Evolutionary conservation across 2,113 vertebrate species (phyloP).

Genomic region (Tapirus terrestris): DNA sequence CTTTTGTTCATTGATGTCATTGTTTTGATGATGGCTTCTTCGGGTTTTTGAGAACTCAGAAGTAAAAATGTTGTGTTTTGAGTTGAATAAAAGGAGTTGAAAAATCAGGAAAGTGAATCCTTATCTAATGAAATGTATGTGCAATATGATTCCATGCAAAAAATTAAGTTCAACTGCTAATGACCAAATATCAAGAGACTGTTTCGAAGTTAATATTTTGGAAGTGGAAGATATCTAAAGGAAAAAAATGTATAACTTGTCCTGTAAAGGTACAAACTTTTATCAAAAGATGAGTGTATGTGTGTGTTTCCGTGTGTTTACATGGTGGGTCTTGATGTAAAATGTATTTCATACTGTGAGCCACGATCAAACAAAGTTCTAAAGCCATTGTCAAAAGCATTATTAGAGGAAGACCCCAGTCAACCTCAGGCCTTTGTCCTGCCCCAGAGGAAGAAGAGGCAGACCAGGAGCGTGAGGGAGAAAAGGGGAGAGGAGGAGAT

Average conservation of each 20-base stretch:
- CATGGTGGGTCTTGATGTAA: background rate
- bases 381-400: background rate
- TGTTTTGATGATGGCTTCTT: background rate
- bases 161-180: background rate
- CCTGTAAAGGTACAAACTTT: background rate
- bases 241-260: background rate
- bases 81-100: background rate
- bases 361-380: background rate
- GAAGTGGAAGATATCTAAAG: background rate
- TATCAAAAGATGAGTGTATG: background rate
- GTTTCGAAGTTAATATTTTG: background rate
- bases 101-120: background rate
- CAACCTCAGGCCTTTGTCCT: slow-evolving; percentile 30
- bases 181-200: background rate
- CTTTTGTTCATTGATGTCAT: background rate
- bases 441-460: background rate
- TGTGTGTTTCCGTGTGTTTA: background rate
- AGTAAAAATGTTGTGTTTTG: background rate
- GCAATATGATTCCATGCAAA: background rate
- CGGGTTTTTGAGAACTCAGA: background rate
- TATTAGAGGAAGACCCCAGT: background rate
- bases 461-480: background rate
- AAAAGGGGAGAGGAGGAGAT: background rate
- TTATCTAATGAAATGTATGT: background rate
- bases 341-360: background rate